Base-by-base conservation (phyloP, 2,113 vertebrate species). In the Pseudois nayaur region DNA sequence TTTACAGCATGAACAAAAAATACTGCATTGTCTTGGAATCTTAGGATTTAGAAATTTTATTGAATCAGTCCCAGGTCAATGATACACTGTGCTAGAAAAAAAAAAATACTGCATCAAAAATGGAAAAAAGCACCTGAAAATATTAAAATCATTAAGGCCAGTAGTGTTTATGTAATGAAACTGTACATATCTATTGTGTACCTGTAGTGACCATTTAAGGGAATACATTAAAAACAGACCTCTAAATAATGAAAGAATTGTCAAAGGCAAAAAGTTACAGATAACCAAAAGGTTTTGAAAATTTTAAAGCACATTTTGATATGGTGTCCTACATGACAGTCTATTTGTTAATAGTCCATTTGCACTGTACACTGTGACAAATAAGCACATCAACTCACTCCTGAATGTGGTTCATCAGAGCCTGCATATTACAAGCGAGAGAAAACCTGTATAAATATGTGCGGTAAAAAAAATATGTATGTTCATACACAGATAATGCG, bases 1-100 rank as follows among this genome's bases (percentile, higher is more conserved):
- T 92, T 98, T 97, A 97, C 48, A 97, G 88, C 98, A 95, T 36
- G 89, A 98, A 98, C 98, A 98, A 97, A 98, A 98, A 98, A 96
- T 95, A 98, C 95, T 87, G 88, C 23, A 40, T 97, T 98, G 95
- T 95, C 98, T 94, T 98, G 97, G 98, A 97, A 98, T 96, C 71
- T 98, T 97, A 97, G 97, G 33, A 85, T 97, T 98, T 95, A 93
- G 85, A 97, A 97, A 97, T 74, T 52, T 83, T 96, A 95, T 62
- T 93, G 91, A 97, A 91, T 97, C 94, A 97, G 45, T 97, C 78
- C 33, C 0, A 21, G 90, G 89, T 92, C 85, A 64, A 92, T 64
- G 31, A 92, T 81, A 93, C 57, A 93, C 4, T 59, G 92, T 95
- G 90, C 95, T 94, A 98, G 95, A 29, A 87, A 79, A 55, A 64